A percentile compares a stretch with the other conserved stretches of the same genome.
Evolutionary conservation across 2,797 vertebrate species (phyloP).

Genomic region (Ctenochaetus hawaiiensis): DNA sequence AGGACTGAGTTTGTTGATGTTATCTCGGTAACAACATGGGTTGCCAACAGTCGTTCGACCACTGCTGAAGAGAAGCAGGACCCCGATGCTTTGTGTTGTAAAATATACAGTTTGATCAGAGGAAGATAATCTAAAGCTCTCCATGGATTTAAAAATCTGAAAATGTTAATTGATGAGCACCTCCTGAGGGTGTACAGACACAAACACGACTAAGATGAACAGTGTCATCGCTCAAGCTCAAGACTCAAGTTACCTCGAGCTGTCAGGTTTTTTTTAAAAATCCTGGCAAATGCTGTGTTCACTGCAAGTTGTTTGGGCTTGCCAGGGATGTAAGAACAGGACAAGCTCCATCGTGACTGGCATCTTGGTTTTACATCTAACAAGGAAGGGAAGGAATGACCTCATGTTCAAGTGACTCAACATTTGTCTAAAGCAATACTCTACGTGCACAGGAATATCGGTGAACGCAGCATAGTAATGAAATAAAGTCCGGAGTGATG

Average conservation of each 20-base stretch:
- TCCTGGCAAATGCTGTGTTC: constrained; percentile 22
- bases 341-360: constrained; percentile 62
- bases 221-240: constrained; percentile 9
- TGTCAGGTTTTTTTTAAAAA: neutral
- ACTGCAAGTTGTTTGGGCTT: constrained; percentile 18
- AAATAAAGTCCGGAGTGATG: constrained; percentile 21
- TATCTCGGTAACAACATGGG: constrained; percentile 59
- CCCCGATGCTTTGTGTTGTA: constrained; percentile 8
- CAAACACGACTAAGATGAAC: neutral
- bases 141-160: neutral
- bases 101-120: neutral
- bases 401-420: constrained; percentile 69
- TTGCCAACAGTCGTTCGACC: constrained; percentile 47
- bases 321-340: constrained; percentile 29
- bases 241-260: neutral
- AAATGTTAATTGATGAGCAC: neutral
- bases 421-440: constrained; percentile 48
- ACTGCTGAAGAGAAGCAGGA: constrained; percentile 24
- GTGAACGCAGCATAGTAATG: neutral
- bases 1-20: constrained; percentile 65
- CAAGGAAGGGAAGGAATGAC: constrained; percentile 44
- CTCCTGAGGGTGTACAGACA: neutral
- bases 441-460: constrained; percentile 11
- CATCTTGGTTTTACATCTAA: constrained; percentile 53
- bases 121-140: neutral